Evolutionary conservation across 2,797 vertebrate genomes (phyloP).

Genomic region (Enteromius radiatus): DNA sequence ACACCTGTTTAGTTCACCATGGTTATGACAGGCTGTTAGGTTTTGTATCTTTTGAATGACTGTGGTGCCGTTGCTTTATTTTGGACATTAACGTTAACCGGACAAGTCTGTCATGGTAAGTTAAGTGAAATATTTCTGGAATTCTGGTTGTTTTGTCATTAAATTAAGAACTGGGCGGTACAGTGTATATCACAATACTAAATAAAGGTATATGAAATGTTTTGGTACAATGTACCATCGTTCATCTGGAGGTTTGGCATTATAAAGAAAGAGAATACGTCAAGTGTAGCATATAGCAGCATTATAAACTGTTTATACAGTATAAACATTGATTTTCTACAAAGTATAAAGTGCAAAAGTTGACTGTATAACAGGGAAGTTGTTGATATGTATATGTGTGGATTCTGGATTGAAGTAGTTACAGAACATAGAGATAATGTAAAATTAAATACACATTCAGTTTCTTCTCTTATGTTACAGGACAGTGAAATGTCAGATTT

Average conservation of each 20-base stretch:
- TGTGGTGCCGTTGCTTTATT: background rate
- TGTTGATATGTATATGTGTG: background rate
- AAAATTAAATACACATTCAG: background rate
- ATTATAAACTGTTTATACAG: background rate
- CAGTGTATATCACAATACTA: background rate
- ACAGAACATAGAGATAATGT: background rate
- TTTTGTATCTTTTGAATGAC: background rate
- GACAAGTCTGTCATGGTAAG: constrained; percentile 29
- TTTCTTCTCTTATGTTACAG: constrained; percentile 52
- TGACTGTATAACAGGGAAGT: background rate
- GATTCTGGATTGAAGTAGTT: background rate
- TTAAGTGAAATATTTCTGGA: background rate
- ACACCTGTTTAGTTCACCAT: background rate
- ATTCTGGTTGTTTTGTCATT: background rate
- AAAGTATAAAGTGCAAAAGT: background rate
- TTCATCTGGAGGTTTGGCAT: background rate
- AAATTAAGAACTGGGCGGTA: background rate
- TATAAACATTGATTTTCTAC: background rate
- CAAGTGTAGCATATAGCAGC: background rate
- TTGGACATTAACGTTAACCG: background rate
- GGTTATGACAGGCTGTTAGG: background rate
- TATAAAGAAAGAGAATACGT: too few relatives aligned
- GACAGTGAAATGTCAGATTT: constrained; percentile 76
- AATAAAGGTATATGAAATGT: background rate
- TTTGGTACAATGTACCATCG: background rate